A percentile compares a stretch with the other conserved stretches of the same genome.
Conservation (phyloP, 53 echinoderm and acorn worm genomes). For the Paracentrotus lividus region DNA sequence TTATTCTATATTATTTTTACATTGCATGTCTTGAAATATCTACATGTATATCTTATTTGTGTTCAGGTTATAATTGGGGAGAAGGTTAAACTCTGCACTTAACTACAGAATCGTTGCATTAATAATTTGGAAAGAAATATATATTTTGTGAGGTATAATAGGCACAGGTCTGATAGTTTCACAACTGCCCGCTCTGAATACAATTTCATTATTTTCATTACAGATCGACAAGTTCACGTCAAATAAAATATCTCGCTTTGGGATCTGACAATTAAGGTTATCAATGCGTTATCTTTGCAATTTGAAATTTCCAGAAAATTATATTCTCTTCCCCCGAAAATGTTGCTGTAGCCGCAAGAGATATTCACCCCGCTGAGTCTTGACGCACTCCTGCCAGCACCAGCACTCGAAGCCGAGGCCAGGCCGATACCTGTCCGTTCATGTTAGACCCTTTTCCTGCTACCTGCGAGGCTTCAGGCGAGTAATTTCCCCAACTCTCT, state of each 20-base stretch:
- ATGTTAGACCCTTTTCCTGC: constrained; percentile 21
- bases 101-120: too few species aligned
- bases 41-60: too few species aligned
- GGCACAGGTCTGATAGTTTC: neutral
- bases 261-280: constrained; percentile 46
- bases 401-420: constrained; percentile 32
- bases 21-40: too few species aligned
- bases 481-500: neutral
- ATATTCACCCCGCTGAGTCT: neutral
- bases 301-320: constrained; percentile 54
- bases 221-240: neutral
- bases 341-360: constrained; percentile 21
- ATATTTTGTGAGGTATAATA: neutral
- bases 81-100: too few species aligned
- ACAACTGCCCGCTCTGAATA: neutral
- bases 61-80: too few species aligned
- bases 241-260: constrained; percentile 30
- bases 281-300: constrained; percentile 51
- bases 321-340: constrained; percentile 15
- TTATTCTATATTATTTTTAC: too few species aligned
- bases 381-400: neutral
- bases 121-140: too few species aligned
- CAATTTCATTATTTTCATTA: too few species aligned
- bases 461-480: neutral
- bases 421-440: neutral